Evolutionary conservation across 2,797 vertebrate genomes (phyloP), one percentile per base, ranked within the genome.

Genomic region (Xenentodon cancila): DNA sequence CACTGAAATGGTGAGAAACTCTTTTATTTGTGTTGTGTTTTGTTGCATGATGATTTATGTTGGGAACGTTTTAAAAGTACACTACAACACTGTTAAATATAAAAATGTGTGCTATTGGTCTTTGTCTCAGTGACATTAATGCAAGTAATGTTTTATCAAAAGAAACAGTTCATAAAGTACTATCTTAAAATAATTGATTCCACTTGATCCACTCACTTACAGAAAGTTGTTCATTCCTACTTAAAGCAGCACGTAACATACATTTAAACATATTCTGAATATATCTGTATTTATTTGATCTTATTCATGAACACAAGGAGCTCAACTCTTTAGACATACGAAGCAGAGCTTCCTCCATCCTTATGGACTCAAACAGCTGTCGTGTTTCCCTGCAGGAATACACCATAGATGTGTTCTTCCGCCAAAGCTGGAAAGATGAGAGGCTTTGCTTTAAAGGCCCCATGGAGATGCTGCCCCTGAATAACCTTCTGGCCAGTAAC

Each of bases 381-480:
- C n/a, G 6, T 52, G 37, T 51, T 9, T 30, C 5, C 40, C 53
- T 49, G 37, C 75, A 97, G 96, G 96, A 97, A 82, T 97, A 98
- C 84, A 98, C 96, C 25, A 97, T 98, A 47, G 96, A 98, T 61
- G 96, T 98, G 70, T 98, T 98, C 88, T 97, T 97, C 80, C 95
- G 96, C 46, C 96, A 97, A 84, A 97, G 95, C 85, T 97, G 96
- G 96, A 96, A 95, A 77, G 96, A 98, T 49, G 96, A 98, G 76
- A 91, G 96, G 21, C 89, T 98, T 66, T 95, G 96, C 88, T 98
- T 97, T 69, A 95, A 97, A 89, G 96, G 96, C 58, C 96, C 96
- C 2, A 98, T 97, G 96, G 94, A 95, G 64, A 95, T 96, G 85
- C 95, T 98, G 7, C 91, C 95, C 21, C 81, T 97, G 67, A 97